These are phyloP conservation scores for Lordiphosa fenestrarum DNA, from an alignment of 2,888 invertebrate species.

Conservation along the genomic window DNA sequence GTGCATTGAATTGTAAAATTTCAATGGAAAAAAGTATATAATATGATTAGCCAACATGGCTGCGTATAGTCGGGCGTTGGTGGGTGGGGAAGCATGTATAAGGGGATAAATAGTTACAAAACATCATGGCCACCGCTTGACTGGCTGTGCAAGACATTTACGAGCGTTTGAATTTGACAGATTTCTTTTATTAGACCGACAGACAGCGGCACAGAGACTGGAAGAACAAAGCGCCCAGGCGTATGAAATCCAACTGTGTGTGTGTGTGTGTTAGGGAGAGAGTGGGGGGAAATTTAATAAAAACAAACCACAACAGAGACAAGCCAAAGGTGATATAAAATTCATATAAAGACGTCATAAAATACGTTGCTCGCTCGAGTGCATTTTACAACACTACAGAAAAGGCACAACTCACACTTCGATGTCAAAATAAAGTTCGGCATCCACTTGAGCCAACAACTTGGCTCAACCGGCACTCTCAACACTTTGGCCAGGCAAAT, in stretches of 20 bases:
- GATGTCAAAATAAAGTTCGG: slow-evolving; percentile 8
- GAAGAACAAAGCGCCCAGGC: slow-evolving; percentile 43
- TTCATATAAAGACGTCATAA: slow-evolving; percentile 62
- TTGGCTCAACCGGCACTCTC: slow-evolving; percentile 24
- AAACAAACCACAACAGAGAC: slow-evolving; percentile 49
- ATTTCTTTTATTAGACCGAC: slow-evolving; percentile 68
- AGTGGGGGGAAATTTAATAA: slow-evolving; percentile 53
- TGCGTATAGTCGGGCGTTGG: slow-evolving; percentile 2
- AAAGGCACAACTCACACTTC: slow-evolving; percentile 11
- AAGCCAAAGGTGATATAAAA: slow-evolving; percentile 38
- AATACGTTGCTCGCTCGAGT: slow-evolving; percentile 46
- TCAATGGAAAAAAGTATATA: slow-evolving; percentile 40
- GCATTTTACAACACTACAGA: slow-evolving; percentile 36
- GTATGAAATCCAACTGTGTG: slow-evolving; percentile 44
- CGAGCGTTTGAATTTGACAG: slow-evolving; percentile 71
- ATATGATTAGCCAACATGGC: slow-evolving; percentile 55
- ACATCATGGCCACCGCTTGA: slow-evolving; percentile 29
- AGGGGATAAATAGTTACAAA: slow-evolving; percentile 42
- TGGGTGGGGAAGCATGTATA: slow-evolving; percentile 4
- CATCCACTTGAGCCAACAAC: slow-evolving; percentile 3
- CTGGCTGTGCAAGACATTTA: slow-evolving; percentile 60
- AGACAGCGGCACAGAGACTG: slow-evolving; percentile 44
- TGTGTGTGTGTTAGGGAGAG: slow-evolving; percentile 7
- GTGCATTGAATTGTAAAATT: slow-evolving; percentile 55
- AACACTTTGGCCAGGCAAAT: slow-evolving; percentile 35